Percentiles rank a stretch among this genome's conserved stretches.
Conservation (phyloP, 2,888 invertebrate genomes). For the Erebia epiphron region DNA sequence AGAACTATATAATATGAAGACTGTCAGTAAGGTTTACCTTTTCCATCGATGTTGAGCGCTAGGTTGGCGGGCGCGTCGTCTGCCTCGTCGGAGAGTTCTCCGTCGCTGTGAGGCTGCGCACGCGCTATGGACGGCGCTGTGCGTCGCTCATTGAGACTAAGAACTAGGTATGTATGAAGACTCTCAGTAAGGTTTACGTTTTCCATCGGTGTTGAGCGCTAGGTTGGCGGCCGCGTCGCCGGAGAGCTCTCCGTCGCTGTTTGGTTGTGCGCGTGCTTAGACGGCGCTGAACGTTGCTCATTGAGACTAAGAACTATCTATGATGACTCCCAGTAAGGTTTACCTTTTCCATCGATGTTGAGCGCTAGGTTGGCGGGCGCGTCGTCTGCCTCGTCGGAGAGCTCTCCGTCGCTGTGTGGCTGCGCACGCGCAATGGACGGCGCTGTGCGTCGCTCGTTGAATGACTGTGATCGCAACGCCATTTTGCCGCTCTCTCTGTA, state of each 20-base stretch:
- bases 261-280: constrained; percentile 72
- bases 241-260: constrained; percentile 77
- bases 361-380: constrained; percentile 58
- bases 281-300: constrained; percentile 65
- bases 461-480: constrained; percentile 78
- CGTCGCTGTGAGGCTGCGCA: constrained; percentile 78
- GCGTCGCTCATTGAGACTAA: constrained; percentile 69
- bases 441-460: constrained; percentile 72
- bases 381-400: constrained; percentile 70
- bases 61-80: constrained; percentile 67
- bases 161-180: neutral
- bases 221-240: constrained; percentile 67
- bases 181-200: constrained; percentile 54
- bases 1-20: neutral
- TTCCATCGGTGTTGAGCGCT: constrained; percentile 49
- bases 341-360: constrained; percentile 68
- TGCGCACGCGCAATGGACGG: constrained; percentile 67
- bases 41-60: constrained; percentile 56
- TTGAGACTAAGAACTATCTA: constrained; percentile 53
- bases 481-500: constrained; percentile 78
- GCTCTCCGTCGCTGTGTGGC: constrained; percentile 78
- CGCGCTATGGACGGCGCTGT: constrained; percentile 62
- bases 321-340: constrained; percentile 16
- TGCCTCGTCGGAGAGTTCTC: constrained; percentile 71
- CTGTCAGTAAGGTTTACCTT: constrained; percentile 54